Evolutionary conservation across 2,888 invertebrate species (phyloP), one percentile per base, ranked within the genome.

Genomic region (Pardosa pseudoannulata): DNA sequence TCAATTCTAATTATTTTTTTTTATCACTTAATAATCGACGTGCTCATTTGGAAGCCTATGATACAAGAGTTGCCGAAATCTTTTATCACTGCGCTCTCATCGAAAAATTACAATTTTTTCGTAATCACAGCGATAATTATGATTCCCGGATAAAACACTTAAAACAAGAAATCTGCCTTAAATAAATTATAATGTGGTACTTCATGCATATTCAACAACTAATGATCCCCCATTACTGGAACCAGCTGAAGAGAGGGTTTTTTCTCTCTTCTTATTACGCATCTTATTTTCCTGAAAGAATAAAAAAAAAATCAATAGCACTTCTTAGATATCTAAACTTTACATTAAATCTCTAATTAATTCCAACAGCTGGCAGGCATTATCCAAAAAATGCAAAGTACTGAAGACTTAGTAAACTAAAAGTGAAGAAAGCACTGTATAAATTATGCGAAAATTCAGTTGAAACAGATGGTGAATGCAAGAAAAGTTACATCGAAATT

Each of bases 311-410:
- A 46, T 46, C 46, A 23, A 56, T 56, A 2, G 3, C 23, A 19
- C 19, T 3, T 56, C 23, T 56, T 7, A 23, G 27, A 56, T 16
- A 19, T 28, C 28, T 46, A 28, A 64, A 75, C 64, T 71, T 70
- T 39, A 29, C 71, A 79, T 79, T 71, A 79, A 64, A 71, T 78
- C 56, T 50, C 19, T 70, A 50, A 70, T 76, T 50, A 78, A 78
- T 70, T 71, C 71, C 36, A 27, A 19, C 70, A 70, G 27, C 70
- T 70, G 39, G 29, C 11, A 23, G 19, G 16, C 70, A 28, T 70
- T 27, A 70, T 70, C 70, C 41, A 41, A 56, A 28, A 41, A 27
- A 70, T 70, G 70, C 70, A 70, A 70, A 70, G 36, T 41, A 41
- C 19, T 67, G 67, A 16, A 32, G n/a, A 7, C 67, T 28, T 31